A percentile compares a stretch with the other conserved stretches of the same genome.
Conservation (phyloP, 2,797 vertebrate species). For the Gymnodraco acuticeps region DNA sequence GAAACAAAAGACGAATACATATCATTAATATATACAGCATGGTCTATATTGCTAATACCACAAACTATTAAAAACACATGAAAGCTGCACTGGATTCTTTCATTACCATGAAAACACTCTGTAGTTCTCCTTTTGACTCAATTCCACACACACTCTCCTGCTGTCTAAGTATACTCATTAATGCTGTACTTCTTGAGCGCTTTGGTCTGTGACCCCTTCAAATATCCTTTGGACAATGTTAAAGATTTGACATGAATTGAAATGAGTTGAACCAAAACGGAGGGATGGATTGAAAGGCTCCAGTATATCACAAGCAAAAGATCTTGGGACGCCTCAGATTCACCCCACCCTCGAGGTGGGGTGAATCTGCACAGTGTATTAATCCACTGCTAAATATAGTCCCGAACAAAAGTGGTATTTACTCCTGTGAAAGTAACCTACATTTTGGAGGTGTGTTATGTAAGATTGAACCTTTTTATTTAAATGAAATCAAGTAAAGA, state of each 20-base stretch:
- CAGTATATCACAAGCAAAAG: neutral
- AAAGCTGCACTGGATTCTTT: neutral
- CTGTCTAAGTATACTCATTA: too few relatives aligned
- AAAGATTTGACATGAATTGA: neutral
- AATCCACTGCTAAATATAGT: neutral
- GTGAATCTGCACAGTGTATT: neutral
- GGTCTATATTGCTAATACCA: neutral
- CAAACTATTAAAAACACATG: neutral
- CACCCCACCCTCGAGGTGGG: neutral
- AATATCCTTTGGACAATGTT: neutral
- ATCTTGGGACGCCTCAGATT: neutral
- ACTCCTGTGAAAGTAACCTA: too few relatives aligned
- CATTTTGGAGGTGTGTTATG: too few relatives aligned
- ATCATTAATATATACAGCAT: neutral
- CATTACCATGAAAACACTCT: neutral
- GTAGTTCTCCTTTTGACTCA: neutral
- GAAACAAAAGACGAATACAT: neutral
- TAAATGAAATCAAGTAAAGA: too few relatives aligned
- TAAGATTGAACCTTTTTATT: too few relatives aligned
- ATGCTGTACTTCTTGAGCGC: neutral
- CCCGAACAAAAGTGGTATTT: neutral
- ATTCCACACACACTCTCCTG: neutral
- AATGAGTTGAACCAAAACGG: too few relatives aligned
- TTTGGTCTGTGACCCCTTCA: neutral
- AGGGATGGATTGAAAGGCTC: too few relatives aligned